phyloP scores from a whole-genome alignment of 92 coral and sea anemone genomes.

The Ricordea florida region DNA sequence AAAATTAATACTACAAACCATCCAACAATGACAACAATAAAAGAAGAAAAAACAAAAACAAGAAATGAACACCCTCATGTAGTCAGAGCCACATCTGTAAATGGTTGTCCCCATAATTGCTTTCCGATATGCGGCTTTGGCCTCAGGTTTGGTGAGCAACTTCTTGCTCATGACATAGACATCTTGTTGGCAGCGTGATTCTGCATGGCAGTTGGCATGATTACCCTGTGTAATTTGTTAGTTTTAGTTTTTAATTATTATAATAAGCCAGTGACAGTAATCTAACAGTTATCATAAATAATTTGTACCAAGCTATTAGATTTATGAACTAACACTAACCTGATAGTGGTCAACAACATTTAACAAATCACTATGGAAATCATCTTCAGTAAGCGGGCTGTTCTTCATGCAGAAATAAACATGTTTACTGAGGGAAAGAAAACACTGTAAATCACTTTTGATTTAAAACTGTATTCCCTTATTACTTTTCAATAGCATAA shows the following conservation, averaged over 20 bases:
- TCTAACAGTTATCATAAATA: too few species aligned
- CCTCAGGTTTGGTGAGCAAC: not conserved
- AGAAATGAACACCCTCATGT: conserved; percentile 1
- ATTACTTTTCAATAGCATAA: not conserved
- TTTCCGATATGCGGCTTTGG: conserved; percentile 5
- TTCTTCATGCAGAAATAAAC: conserved; percentile 9
- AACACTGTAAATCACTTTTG: too few species aligned
- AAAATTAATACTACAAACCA: too few species aligned
- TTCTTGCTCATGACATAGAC: conserved; percentile 20
- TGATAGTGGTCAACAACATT: conserved; percentile 17
- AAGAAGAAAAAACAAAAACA: too few species aligned
- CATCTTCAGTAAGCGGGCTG: conserved; percentile 3
- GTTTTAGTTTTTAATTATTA: too few species aligned
- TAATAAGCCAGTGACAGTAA: not conserved
- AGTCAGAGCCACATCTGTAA: conserved; percentile 4
- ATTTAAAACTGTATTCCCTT: too few species aligned
- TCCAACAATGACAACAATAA: too few species aligned
- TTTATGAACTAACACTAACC: not conserved
- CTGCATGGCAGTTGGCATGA: conserved; percentile 6
- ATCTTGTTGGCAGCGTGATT: not conserved
- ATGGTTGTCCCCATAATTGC: conserved; percentile 13
- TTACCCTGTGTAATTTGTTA: not conserved
- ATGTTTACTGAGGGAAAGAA: too few species aligned
- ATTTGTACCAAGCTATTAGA: not conserved
- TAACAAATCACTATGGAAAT: not conserved